A percentile compares a stretch with the other conserved stretches of the same genome.
Conservation (phyloP, 2,113 vertebrate genomes). For the Eudorcas thomsonii region DNA sequence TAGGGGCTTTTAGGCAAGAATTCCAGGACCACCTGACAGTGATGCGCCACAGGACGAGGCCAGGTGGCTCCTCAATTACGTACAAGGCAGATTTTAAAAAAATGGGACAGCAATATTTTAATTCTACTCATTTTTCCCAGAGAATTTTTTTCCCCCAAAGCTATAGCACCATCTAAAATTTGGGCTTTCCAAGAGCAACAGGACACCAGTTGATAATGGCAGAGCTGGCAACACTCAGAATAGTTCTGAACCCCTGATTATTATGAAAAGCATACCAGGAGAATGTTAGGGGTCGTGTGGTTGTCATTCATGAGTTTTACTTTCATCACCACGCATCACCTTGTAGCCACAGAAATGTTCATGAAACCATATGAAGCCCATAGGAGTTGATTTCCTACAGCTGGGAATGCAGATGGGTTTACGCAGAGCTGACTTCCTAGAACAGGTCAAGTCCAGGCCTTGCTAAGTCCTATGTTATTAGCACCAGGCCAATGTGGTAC, state of each 20-base stretch:
- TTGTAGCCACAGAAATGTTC: neutral
- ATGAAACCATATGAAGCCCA: neutral
- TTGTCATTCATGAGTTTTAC: neutral
- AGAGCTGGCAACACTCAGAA: neutral
- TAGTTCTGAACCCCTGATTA: neutral
- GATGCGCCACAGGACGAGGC: neutral
- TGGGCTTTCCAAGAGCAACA: neutral
- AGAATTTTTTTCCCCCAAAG: neutral
- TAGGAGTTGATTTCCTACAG: neutral
- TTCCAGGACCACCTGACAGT: neutral
- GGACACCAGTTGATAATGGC: neutral
- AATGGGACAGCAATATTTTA: neutral
- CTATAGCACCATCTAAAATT: neutral
- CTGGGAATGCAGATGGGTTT: neutral
- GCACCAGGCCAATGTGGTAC: neutral
- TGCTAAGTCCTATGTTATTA: neutral
- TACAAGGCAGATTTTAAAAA: neutral
- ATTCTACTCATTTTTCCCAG: neutral
- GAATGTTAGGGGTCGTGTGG: neutral
- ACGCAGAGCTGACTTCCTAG: neutral
- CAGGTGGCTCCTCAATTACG: neutral
- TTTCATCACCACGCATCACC: neutral
- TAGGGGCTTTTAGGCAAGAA: neutral
- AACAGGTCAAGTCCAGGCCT: neutral
- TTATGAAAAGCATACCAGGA: neutral